These are phyloP conservation scores for Diglossa cyanea DNA, from an alignment of 2,797 vertebrate genomes.

Conservation along the genomic window DNA sequence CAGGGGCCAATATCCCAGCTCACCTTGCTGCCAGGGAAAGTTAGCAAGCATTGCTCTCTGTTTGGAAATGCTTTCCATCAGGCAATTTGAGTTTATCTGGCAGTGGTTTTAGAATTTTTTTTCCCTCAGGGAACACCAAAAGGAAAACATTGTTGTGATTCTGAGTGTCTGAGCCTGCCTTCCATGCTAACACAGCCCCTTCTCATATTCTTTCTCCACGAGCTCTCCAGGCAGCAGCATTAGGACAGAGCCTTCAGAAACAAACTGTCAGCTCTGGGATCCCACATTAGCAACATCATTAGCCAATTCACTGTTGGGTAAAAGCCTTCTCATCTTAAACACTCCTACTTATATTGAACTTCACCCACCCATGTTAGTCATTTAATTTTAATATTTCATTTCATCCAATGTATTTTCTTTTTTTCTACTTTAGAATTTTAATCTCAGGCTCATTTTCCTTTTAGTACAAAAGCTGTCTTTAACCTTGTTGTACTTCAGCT, in stretches of 20 bases:
- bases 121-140: not conserved
- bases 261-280: slow-evolving; percentile 1
- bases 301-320: slow-evolving; percentile 31
- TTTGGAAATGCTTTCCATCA: not conserved
- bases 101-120: not conserved
- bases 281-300: slow-evolving; percentile 11
- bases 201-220: not conserved
- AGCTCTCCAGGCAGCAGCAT: not conserved
- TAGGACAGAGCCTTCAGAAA: slow-evolving; percentile 10
- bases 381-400: slow-evolving; percentile 67
- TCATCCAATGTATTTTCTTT: slow-evolving; percentile 1
- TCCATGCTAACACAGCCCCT: not conserved
- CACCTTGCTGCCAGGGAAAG: not conserved
- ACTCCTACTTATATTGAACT: slow-evolving; percentile 14
- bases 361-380: slow-evolving; percentile 51
- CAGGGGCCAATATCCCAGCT: not conserved
- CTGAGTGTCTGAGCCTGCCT: not conserved
- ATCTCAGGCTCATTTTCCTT: slow-evolving; percentile 44
- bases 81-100: not conserved
- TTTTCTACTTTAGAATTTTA: slow-evolving; percentile 17
- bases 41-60: not conserved
- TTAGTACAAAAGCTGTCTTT: slow-evolving; percentile 33
- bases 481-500: slow-evolving; percentile 41
- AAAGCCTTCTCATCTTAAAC: slow-evolving; percentile 33
- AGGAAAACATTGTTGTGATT: not conserved